Base-by-base conservation (phyloP, 2,888 invertebrate genomes). In the Leptinotarsa rubiginosa region DNA sequence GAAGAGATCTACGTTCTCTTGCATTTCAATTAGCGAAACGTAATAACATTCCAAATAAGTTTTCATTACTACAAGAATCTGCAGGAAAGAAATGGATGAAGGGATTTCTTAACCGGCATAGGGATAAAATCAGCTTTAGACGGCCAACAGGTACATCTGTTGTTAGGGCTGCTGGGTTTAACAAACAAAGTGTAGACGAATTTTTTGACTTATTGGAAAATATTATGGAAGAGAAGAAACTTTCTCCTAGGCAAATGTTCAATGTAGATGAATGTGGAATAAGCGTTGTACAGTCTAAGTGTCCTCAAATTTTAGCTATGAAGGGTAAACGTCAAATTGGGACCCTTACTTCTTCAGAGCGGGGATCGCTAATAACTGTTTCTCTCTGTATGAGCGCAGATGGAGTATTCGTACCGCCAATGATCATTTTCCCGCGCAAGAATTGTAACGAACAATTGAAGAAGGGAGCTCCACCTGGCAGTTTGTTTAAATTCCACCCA, bases 11-110 rank as follows among this genome's bases (percentile, higher is more conserved):
- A 12, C 47, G 70, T 54, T 72, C 75, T 71, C 69, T 77, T 62
- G 77, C 71, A 16, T 77, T 70, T 67, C 73, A 77, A 68, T 66
- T 75, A 47, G 73, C 73, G 62, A 52, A 18, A 47, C 65, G 18
- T 50, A 71, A 67, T 65, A 66, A 66, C 41, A 52, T 71, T 41
- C 71, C 71, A 65, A 71, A 71, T 49, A 50, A 18, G 52, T 71
- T 71, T 71, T 67, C 65, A 20, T 49, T 25, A 25, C 25, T 71
- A 22, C 66, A 25, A 25, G 25, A 25, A 25, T 25, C 25, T 25
- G 4, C 25, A 25, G 25, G 25, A 25, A 25, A 25, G 25, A 25
- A 25, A 25, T 25, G 25, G 25, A 25, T 25, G 25, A 25, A 25
- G 25, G 25, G 4, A 25, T 66, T 18, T 25, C 65, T 25, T 66